Evolutionary conservation across 92 coral and sea anemone genomes (phyloP).

Genomic region (Parazoanthus darwini): DNA sequence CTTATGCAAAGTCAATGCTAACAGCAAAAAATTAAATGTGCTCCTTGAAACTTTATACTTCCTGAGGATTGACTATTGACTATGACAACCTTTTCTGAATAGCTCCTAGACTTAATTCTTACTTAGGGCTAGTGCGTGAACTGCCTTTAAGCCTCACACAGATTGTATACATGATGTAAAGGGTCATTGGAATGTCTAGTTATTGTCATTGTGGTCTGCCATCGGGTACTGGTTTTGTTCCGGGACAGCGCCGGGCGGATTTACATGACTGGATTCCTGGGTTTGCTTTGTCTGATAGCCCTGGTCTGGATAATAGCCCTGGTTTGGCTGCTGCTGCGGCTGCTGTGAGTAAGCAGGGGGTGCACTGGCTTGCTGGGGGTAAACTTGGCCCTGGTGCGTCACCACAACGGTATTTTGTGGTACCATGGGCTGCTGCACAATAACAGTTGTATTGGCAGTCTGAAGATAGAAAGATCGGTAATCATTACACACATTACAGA

Average conservation of each 20-base stretch:
- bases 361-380: not conserved
- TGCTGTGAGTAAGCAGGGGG: not conserved
- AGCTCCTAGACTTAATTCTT: too few species aligned
- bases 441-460: constrained; percentile 12
- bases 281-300: not conserved
- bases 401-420: constrained; percentile 7
- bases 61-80: too few species aligned
- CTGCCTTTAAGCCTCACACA: too few species aligned
- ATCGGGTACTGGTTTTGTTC: not conserved
- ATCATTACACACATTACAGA: not conserved
- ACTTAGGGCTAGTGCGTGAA: too few species aligned
- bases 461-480: not conserved
- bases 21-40: too few species aligned
- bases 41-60: too few species aligned
- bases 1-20: too few species aligned
- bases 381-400: not conserved
- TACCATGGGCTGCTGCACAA: constrained; percentile 38
- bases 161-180: too few species aligned
- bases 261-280: not conserved
- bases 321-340: not conserved
- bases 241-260: not conserved
- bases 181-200: too few species aligned
- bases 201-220: not conserved
- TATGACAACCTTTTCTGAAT: too few species aligned
- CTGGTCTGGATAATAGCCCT: not conserved